phyloP scores from a whole-genome alignment of 2,888 invertebrate species.

The Tipula lateralis region DNA sequence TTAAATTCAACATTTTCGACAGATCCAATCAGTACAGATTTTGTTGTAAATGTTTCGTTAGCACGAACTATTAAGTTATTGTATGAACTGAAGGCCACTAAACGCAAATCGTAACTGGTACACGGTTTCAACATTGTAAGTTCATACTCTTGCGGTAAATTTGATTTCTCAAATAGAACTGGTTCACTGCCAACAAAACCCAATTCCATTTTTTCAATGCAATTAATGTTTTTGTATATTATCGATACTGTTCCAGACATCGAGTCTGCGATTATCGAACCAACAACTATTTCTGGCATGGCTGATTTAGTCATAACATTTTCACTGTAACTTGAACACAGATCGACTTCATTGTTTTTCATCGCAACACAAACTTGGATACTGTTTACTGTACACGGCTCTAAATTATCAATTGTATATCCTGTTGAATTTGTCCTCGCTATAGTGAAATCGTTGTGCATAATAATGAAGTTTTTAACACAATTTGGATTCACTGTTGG shows the following conservation, averaged over 20 bases:
- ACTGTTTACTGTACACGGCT: background rate
- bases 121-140: background rate
- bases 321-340: background rate
- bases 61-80: background rate
- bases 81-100: background rate
- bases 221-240: background rate
- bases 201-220: background rate
- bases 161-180: background rate
- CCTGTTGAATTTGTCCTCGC: too few relatives aligned
- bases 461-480: too few relatives aligned
- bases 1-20: background rate
- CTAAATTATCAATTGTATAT: background rate
- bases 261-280: background rate
- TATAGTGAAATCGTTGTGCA: too few relatives aligned
- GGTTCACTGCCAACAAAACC: background rate
- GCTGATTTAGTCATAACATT: background rate
- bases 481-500: too few relatives aligned
- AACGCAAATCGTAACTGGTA: background rate
- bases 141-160: background rate
- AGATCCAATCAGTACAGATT: background rate
- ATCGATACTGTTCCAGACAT: background rate
- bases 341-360: background rate
- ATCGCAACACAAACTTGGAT: background rate
- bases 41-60: background rate
- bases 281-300: background rate